Percentiles rank a stretch among this genome's conserved stretches.
phyloP scores from a whole-genome alignment of 1,140 invertebrate genomes.

The Dinothrombium tinctorium region DNA sequence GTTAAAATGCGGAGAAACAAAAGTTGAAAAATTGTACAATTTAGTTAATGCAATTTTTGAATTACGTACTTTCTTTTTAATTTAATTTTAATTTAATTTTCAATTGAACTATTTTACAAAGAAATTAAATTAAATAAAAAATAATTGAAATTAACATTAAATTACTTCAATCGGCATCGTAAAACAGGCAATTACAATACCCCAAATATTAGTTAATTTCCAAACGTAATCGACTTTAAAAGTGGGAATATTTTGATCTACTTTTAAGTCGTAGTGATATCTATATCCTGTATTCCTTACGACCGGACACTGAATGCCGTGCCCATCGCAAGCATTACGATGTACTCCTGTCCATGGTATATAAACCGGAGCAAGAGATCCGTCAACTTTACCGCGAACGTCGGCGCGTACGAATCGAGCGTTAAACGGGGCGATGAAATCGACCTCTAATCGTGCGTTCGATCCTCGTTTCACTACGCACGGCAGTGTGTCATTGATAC shows the following conservation, averaged over 20 bases:
- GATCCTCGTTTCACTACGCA: background rate
- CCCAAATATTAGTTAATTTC: background rate
- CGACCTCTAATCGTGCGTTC: background rate
- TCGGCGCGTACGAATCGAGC: background rate
- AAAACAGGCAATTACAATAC: background rate
- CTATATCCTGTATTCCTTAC: background rate
- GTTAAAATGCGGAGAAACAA: too few species aligned
- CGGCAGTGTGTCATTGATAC: background rate
- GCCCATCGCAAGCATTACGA: background rate
- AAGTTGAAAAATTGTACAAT: too few species aligned
- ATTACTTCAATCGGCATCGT: background rate
- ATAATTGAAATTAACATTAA: background rate
- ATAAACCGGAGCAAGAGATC: background rate
- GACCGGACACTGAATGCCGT: background rate
- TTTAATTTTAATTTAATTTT: too few species aligned
- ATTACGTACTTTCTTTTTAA: too few species aligned
- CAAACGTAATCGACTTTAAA: background rate
- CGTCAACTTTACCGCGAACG: background rate
- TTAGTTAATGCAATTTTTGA: too few species aligned
- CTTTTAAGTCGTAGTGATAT: background rate
- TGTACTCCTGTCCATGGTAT: background rate
- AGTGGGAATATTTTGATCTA: background rate
- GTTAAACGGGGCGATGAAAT: conserved; percentile 1
- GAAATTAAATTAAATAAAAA: background rate
- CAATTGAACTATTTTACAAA: too few species aligned